A percentile compares a stretch with the other conserved stretches of the same genome.
phyloP scores from a whole-genome alignment of 2,888 invertebrate species.

The Melangyna quadrimaculata region DNA sequence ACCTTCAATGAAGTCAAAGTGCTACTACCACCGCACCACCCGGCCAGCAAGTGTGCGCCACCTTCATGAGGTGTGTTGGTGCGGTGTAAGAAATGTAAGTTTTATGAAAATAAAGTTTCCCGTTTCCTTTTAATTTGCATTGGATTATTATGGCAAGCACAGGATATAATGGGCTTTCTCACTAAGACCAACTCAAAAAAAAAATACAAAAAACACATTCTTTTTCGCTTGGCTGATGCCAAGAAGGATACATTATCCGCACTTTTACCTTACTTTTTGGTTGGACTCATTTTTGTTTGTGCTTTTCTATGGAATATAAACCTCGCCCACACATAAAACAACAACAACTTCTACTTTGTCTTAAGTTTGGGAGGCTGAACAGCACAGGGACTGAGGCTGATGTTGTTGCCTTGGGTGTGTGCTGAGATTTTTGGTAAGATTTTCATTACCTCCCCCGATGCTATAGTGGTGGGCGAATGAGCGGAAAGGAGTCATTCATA shows the following conservation, averaged over 20 bases:
- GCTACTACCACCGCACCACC: not conserved
- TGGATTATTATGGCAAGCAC: conserved; percentile 54
- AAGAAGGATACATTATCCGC: conserved; percentile 46
- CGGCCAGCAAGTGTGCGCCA: not conserved
- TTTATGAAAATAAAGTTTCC: conserved; percentile 61
- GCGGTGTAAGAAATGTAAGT: conserved; percentile 40
- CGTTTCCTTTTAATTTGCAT: conserved; percentile 66
- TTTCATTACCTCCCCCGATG: conserved; percentile 7
- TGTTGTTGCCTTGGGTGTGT: not conserved
- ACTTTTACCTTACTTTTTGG: conserved; percentile 1
- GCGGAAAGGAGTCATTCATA: not conserved
- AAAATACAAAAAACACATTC: conserved; percentile 10
- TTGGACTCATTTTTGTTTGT: conserved; percentile 10
- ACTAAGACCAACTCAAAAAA: not conserved
- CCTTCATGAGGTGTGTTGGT: not conserved
- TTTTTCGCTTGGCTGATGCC: conserved; percentile 28
- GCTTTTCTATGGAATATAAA: not conserved
- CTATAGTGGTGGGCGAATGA: not conserved
- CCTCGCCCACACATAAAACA: not conserved
- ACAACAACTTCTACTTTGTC: conserved; percentile 17
- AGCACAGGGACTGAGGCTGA: not conserved
- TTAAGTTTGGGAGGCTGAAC: not conserved
- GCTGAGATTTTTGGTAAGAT: conserved; percentile 43
- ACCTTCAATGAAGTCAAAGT: not conserved
- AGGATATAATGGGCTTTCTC: conserved; percentile 11